Evolutionary conservation across 2,888 invertebrate species (phyloP).

Genomic region (Andrena chrysosceles): DNA sequence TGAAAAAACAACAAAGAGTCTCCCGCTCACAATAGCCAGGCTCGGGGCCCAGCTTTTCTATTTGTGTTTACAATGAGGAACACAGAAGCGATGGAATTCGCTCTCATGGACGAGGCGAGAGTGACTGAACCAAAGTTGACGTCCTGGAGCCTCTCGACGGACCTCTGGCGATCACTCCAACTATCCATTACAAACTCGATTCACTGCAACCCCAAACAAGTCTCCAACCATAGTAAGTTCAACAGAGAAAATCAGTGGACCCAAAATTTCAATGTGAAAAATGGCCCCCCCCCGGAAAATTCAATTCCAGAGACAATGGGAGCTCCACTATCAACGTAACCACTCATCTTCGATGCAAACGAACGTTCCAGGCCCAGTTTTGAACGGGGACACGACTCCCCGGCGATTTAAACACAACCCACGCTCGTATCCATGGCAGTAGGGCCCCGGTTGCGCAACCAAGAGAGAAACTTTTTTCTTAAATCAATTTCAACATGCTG

Average conservation of each 20-base stretch:
- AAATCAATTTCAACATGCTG: conserved; percentile 48
- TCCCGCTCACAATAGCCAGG: conserved; percentile 36
- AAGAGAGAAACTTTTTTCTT: conserved; percentile 42
- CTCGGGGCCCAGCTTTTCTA: conserved; percentile 50
- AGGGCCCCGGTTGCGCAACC: conserved; percentile 29
- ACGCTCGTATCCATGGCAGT: conserved; percentile 13
- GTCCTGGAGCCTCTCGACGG: not conserved
- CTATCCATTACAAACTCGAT: conserved; percentile 6
- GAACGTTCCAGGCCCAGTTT: not conserved
- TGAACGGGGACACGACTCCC: not conserved
- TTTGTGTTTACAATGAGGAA: conserved; percentile 54
- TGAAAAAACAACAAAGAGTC: conserved; percentile 80
- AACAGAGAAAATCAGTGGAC: not conserved
- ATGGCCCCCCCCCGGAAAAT: too few species aligned
- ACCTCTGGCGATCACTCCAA: not conserved
- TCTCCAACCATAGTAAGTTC: not conserved
- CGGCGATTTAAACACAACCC: conserved; percentile 2
- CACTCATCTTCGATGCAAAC: not conserved
- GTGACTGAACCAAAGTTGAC: conserved; percentile 20
- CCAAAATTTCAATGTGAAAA: not conserved
- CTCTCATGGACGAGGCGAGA: conserved; percentile 9
- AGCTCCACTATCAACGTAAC: not conserved
- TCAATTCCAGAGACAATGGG: not conserved
- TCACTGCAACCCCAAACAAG: not conserved
- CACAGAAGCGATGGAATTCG: conserved; percentile 29